phyloP scores from a whole-genome alignment of 2,888 invertebrate genomes.

The Eilema depressum region DNA sequence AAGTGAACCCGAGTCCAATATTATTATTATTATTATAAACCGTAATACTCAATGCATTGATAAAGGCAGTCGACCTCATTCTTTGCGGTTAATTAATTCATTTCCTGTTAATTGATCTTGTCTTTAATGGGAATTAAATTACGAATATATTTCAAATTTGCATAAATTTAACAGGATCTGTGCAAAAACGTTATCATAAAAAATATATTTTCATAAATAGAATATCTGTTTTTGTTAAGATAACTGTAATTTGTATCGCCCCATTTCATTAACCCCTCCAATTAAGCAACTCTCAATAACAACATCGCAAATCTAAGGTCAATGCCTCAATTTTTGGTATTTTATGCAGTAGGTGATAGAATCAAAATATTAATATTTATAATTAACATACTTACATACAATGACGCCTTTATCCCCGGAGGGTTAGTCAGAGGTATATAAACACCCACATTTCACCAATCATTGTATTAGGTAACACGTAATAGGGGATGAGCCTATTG shows the following conservation, averaged over 20 bases:
- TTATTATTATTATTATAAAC: too few species aligned
- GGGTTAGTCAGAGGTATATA: too few species aligned
- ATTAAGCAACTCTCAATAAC: constrained; percentile 10
- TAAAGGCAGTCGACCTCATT: constrained; percentile 17
- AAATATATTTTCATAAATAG: constrained; percentile 3
- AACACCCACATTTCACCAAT: too few species aligned
- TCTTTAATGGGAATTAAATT: constrained; percentile 17
- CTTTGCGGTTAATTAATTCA: constrained; percentile 20
- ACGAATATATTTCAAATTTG: constrained; percentile 18
- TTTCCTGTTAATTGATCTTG: constrained; percentile 19
- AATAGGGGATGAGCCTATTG: too few species aligned
- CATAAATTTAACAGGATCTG: constrained; percentile 17
- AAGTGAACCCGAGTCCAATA: too few species aligned
- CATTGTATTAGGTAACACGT: too few species aligned
- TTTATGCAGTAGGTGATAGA: background rate
- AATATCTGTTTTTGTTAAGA: constrained; percentile 1
- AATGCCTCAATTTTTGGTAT: constrained; percentile 9
- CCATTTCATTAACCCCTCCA: constrained; percentile 10
- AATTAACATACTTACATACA: background rate
- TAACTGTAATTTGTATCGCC: constrained; percentile 13
- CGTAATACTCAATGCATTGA: background rate
- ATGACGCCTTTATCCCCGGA: too few species aligned
- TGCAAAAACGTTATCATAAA: constrained; percentile 3
- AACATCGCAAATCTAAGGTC: constrained; percentile 6
- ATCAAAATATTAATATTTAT: background rate